phyloP scores from a whole-genome alignment of 2,113 vertebrate species.

The Porphyrio hochstetteri region DNA sequence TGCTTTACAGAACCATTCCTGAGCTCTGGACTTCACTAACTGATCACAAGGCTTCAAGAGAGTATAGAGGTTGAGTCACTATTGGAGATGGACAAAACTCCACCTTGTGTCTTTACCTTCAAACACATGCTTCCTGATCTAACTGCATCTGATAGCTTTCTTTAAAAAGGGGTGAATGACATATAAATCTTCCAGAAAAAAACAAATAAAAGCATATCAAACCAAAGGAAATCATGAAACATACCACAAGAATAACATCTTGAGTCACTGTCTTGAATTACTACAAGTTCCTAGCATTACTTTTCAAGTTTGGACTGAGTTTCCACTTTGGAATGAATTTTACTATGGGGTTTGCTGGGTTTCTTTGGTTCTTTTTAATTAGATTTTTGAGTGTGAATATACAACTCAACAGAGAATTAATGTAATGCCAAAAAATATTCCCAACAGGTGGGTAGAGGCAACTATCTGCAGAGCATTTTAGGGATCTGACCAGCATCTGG shows the following conservation, averaged over 20 bases:
- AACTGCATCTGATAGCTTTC: not conserved
- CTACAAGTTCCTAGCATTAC: not conserved
- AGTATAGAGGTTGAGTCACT: rapidly evolving
- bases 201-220: not conserved
- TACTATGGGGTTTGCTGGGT: not conserved
- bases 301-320: not conserved
- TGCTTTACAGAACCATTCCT: not conserved
- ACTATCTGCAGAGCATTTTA: not conserved
- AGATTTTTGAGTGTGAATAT: not conserved
- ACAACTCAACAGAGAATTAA: not conserved
- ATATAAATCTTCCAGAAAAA: not conserved
- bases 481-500: not conserved
- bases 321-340: not conserved
- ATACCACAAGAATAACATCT: not conserved
- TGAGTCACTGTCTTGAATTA: not conserved
- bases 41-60: not conserved
- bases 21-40: not conserved
- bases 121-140: not conserved
- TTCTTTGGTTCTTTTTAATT: not conserved
- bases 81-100: not conserved
- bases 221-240: not conserved
- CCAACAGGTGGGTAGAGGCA: rapidly evolving
- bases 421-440: rapidly evolving
- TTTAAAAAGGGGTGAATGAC: not conserved
- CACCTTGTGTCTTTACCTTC: not conserved